Base-by-base conservation (phyloP, 2,888 invertebrate species). In the Kuschelorhynchus macadamiae region DNA sequence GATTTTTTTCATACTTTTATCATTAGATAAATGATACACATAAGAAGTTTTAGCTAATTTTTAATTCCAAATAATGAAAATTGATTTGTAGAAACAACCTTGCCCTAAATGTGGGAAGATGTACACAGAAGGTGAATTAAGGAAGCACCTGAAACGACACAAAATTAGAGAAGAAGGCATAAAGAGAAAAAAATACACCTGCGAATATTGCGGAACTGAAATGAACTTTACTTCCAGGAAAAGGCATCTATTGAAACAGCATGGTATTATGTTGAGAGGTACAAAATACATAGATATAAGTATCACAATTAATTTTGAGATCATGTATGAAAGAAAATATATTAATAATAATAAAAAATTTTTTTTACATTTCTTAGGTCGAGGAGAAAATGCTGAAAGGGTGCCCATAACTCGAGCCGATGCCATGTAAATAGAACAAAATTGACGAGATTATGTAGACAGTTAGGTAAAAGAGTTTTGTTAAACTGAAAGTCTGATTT, bases 61-160 rank as follows among this genome's bases (percentile, higher is more conserved):
- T n/a, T n/a, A n/a, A n/a, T n/a, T n/a, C n/a, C n/a, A n/a, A n/a
- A n/a, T n/a, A n/a, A n/a, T n/a, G n/a, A n/a, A n/a, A n/a, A 39
- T 50, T 30, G 7, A 11, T 49, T 55, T 42, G 4, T 66, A 68
- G 65, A 71, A 71, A 53, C 49, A 68, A 52, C 61, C 68, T 0
- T 71, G 71, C 42, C 71, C 71, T 1, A 68, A 67, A 47, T 71
- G 71, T 47, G 67, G 67, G 12, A 71, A 71, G 67, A 67, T 67
- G 67, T 67, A 67, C 33, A 71, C 67, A 4, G 65, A 63, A 39
- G 64, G 67, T 11, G 71, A 65, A 50, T 18, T 71, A 20, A 52
- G 67, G 44, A 68, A 71, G 47, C 71, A 71, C 55, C 49, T 71
- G 21, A 67, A 68, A 49, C 30, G 71, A 7, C 71, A 71, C 36